Base-by-base conservation (phyloP, 2,888 invertebrate genomes). In the Platycheirus rosarum region DNA sequence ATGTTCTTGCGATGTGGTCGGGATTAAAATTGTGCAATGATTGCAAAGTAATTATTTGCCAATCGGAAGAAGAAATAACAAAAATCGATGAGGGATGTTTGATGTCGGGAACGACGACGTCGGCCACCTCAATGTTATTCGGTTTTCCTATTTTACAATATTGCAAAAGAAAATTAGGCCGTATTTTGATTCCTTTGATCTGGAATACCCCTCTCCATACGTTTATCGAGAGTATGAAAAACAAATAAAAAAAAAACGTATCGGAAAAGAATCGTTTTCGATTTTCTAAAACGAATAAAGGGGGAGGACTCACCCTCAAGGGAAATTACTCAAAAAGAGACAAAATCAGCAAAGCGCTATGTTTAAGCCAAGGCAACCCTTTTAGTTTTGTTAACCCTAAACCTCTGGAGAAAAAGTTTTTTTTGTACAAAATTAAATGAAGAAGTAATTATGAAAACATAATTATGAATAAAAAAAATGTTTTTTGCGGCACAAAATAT, bases 21-120 rank as follows among this genome's bases (percentile, higher is more conserved):
- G 60, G 60, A 60, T 70, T 75, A 80, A 80, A 80, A 70, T 65
- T 79, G 75, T 42, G 55, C 63, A 77, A 78, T 74, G 77, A 84
- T 84, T 85, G 75, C 75, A 73, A 74, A 74, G 85, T 77, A 84
- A 85, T 85, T 84, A 84, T 84, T 85, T 85, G 70, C 80, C 80
- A 79, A 80, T 80, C 80, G 77, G 66, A 75, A 75, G 35, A 29
- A 42, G 13, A 11, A 62, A 23, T 23, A 23, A 62, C 68, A 68
- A 26, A 68, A 26, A 75, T 79, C 69, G 69, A 75, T 75, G 55
- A 60, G 65, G 53, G 66, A 76, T 76, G 76, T 80, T 76, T 80
- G 76, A 76, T 80, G 76, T 76, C 42, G 7, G n/a, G n/a, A n/a
- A n/a, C 3, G 20, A 4, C 6, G 48, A 8, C 2, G 29, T 14